phyloP scores from a whole-genome alignment of 1,140 invertebrate genomes.

The Heliconius congener region DNA sequence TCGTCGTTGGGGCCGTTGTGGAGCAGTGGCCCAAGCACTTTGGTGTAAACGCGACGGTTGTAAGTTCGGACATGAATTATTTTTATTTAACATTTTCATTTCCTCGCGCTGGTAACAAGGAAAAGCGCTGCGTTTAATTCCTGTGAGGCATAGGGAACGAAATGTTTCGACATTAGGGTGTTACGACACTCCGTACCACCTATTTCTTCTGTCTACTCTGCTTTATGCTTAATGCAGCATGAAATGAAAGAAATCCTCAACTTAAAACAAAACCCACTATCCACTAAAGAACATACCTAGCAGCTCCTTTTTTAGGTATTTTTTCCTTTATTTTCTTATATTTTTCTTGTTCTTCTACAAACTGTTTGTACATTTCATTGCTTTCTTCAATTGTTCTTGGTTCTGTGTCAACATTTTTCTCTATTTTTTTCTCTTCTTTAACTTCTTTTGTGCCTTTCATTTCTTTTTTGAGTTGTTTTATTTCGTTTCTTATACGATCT shows the following conservation, averaged over 20 bases:
- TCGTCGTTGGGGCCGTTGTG: no score
- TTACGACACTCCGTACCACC: no score
- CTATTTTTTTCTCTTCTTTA: constrained; percentile 67
- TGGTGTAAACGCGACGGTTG: no score
- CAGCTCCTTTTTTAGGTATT: constrained; percentile 86
- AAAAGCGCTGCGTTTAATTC: no score
- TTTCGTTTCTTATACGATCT: constrained; percentile 89
- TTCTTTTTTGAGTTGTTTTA: constrained; percentile 87
- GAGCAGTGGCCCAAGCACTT: no score
- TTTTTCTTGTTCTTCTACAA: constrained; percentile 88
- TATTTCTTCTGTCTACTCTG: neutral
- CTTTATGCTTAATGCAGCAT: neutral
- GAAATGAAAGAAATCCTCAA: neutral
- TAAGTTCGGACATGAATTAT: no score
- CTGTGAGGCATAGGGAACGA: no score
- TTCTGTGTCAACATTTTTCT: constrained; percentile 61
- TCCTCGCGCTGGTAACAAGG: no score
- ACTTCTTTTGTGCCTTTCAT: constrained; percentile 84
- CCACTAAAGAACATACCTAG: constrained; percentile 68
- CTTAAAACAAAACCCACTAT: neutral
- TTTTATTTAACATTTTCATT: no score
- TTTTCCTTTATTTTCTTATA: constrained; percentile 87
- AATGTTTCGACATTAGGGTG: no score
- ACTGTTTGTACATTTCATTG: constrained; percentile 87
- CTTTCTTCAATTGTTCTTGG: constrained; percentile 71